Base-by-base conservation (phyloP, 53 echinoderm and acorn worm genomes). In the Holothuria scabra region DNA sequence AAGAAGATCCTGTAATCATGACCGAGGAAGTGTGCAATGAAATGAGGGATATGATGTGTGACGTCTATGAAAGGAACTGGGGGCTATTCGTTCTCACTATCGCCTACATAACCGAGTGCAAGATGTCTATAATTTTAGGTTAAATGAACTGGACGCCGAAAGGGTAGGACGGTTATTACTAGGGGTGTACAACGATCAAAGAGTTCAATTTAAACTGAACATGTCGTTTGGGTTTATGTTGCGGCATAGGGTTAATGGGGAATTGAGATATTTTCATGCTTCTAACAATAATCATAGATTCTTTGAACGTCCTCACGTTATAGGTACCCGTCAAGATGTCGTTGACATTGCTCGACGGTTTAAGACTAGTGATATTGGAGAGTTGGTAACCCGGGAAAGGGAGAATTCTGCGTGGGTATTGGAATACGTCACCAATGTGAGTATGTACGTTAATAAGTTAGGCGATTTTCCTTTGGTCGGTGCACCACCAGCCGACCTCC, bases 121-220 rank as follows among this genome's bases (percentile, higher is more conserved):
- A n/a, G n/a, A n/a, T n/a, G n/a, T n/a, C n/a, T 74, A 74, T 74
- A 41, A 74, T n/a, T 37, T 74, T 37, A 44, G 55, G n/a, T 74
- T 74, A 74, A 74, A 37, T 44, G 46, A 46, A 20, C 24, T 74
- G 18, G 10, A 34, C 26, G 74, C 19, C 16, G 38, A 46, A 37
- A 21, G n/a, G n/a, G n/a, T n/a, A n/a, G n/a, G n/a, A n/a, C n/a
- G n/a, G n/a, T n/a, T n/a, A n/a, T n/a, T n/a, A n/a, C n/a, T n/a
- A n/a, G n/a, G n/a, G n/a, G 12, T 61, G 4, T 61, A 7, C 12
- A 26, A 26, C 22, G 74, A 74, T 74, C 74, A 74, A 48, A 14
- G 24, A 8, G 24, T 8, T 44, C 49, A 46, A 18, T 74, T 74
- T 52, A 74, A 74, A 74, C 8, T 74, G 11, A 74, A 74, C 24